phyloP scores from a whole-genome alignment of 2,113 vertebrate species.

The Chinchilla lanigera region DNA sequence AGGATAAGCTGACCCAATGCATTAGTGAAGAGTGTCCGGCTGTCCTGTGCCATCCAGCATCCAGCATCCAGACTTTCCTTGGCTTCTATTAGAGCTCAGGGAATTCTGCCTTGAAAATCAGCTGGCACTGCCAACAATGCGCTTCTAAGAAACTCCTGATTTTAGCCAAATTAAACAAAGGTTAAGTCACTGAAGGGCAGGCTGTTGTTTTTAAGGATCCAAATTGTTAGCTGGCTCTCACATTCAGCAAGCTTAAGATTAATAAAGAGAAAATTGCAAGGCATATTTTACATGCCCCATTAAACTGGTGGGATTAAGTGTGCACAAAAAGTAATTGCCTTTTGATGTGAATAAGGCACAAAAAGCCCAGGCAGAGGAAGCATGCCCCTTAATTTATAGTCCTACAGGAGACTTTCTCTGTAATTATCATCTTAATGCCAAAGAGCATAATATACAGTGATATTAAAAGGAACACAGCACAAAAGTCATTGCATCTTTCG shows the following conservation, averaged over 20 bases:
- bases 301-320: constrained; percentile 83
- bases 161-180: constrained; percentile 68
- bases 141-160: fast-evolving
- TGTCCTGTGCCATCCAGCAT: neutral
- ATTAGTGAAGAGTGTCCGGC: neutral
- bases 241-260: constrained; percentile 69
- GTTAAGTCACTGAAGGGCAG: constrained; percentile 52
- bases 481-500: constrained; percentile 72
- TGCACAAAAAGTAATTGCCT: constrained; percentile 82
- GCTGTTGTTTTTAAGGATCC: constrained; percentile 59
- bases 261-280: constrained; percentile 82
- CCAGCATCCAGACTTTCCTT: neutral
- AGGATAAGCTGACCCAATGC: neutral
- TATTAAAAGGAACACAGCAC: constrained; percentile 65
- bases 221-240: constrained; percentile 56
- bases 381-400: constrained; percentile 73
- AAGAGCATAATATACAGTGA: constrained; percentile 70
- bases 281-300: constrained; percentile 81
- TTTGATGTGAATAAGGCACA: constrained; percentile 81
- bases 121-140: neutral
- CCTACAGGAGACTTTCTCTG: constrained; percentile 62
- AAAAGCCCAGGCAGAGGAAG: constrained; percentile 72
- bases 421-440: constrained; percentile 79
- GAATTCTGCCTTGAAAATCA: neutral
- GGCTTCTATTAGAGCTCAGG: neutral